These are phyloP conservation scores for Camponotus floridanus DNA, from an alignment of 1,140 invertebrate species.

Conservation along the genomic window DNA sequence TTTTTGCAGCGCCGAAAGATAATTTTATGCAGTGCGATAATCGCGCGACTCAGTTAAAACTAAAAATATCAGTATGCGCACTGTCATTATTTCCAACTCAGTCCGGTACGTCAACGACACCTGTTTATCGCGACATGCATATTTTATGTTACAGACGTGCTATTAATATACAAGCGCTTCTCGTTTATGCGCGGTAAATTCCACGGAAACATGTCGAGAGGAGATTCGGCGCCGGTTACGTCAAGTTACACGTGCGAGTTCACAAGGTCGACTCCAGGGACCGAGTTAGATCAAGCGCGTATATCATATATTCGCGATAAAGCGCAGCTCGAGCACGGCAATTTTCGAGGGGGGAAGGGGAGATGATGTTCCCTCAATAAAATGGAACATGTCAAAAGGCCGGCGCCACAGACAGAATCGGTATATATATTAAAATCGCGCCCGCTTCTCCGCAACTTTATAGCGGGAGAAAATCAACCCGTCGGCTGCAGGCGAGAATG, in stretches of 20 bases:
- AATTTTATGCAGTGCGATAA: not conserved
- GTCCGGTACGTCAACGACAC: not conserved
- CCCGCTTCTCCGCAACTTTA: no score
- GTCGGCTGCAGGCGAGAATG: constrained; percentile 46
- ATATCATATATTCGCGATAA: not conserved
- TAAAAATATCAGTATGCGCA: constrained; percentile 15
- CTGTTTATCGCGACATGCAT: not conserved
- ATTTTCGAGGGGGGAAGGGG: no score
- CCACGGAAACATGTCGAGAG: not conserved
- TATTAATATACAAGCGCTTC: constrained; percentile 19
- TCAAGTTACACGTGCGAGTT: constrained; percentile 2
- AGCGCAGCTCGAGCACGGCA: no score
- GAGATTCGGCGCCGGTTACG: not conserved
- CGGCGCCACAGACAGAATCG: not conserved
- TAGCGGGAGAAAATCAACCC: constrained; percentile 10
- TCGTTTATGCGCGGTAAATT: constrained; percentile 16
- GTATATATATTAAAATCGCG: no score
- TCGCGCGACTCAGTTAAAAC: not conserved
- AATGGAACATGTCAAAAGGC: no score
- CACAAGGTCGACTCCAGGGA: not conserved
- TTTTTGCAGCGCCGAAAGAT: not conserved
- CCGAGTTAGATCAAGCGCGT: not conserved
- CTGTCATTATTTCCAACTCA: not conserved
- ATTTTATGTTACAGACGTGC: no score
- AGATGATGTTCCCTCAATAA: not conserved